Evolutionary conservation across 2,888 invertebrate species (phyloP).

Genomic region (Agrypnus murinus): DNA sequence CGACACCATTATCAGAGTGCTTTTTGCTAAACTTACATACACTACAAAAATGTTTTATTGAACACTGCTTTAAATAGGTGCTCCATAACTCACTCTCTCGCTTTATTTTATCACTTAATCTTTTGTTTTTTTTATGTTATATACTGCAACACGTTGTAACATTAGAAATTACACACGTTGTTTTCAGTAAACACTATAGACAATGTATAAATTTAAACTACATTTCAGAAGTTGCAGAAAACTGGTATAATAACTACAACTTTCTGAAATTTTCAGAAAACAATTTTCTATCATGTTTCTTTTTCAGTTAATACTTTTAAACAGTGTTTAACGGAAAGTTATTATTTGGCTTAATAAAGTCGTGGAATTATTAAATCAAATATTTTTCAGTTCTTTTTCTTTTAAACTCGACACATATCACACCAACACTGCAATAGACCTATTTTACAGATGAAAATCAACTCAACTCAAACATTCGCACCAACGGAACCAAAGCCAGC

Average conservation of each 20-base stretch:
- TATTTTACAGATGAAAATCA: conserved; percentile 74
- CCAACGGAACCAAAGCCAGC: conserved; percentile 76
- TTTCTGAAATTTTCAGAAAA: no score
- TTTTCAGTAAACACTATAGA: no score
- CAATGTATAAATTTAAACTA: no score
- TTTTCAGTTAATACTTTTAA: no score
- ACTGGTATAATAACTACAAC: neutral
- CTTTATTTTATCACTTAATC: conserved; percentile 15
- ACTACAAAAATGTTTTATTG: conserved; percentile 32
- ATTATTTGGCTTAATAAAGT: no score
- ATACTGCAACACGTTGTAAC: conserved; percentile 9
- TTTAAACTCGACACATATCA: conserved; percentile 30
- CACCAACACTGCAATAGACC: conserved; percentile 47
- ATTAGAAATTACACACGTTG: neutral
- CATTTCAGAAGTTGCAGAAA: no score
- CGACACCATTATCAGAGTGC: conserved; percentile 44
- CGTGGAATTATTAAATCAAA: no score
- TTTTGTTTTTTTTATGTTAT: conserved; percentile 1
- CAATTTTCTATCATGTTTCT: no score
- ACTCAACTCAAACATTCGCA: conserved; percentile 75
- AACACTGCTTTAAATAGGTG: conserved; percentile 39
- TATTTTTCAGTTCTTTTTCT: no score
- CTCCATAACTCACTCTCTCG: conserved; percentile 20
- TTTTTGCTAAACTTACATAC: conserved; percentile 38
- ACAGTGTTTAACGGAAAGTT: no score